Evolutionary conservation across 2,113 vertebrate genomes (phyloP).

Genomic region (Pandion haliaetus): DNA sequence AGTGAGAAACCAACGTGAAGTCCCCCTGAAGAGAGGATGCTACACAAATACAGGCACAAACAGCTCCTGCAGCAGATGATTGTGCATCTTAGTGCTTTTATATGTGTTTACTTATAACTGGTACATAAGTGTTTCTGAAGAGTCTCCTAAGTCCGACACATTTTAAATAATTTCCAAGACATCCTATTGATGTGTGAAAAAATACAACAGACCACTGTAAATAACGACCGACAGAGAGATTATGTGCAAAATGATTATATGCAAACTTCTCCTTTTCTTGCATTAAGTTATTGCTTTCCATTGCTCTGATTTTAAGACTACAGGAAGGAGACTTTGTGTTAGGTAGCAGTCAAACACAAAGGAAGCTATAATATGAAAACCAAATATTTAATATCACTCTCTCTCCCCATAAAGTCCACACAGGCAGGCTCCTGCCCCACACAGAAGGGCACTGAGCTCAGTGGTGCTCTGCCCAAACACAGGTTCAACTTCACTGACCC

Average conservation of each 20-base stretch:
- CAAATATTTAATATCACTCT: not conserved
- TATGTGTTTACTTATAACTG: not conserved
- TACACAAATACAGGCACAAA: not conserved
- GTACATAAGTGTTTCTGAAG: not conserved
- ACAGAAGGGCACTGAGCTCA: not conserved
- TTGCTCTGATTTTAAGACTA: not conserved
- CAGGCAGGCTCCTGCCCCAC: not conserved
- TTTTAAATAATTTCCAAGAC: not conserved
- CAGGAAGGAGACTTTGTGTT: not conserved
- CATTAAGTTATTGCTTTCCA: not conserved
- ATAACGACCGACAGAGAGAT: not conserved
- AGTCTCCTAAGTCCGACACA: not conserved
- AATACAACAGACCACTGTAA: not conserved
- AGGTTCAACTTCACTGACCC: not conserved
- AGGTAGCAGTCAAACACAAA: not conserved
- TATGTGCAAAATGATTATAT: no score
- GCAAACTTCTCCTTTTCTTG: not conserved
- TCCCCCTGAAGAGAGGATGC: not conserved
- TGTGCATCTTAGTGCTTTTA: not conserved
- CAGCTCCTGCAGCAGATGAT: not conserved
- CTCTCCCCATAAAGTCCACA: not conserved
- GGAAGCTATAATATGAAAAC: not conserved
- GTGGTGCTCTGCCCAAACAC: not conserved
- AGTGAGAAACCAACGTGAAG: not conserved
- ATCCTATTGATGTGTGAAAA: not conserved